Base-by-base conservation (phyloP, 2,797 vertebrate species). In the Sebastes goodei region DNA sequence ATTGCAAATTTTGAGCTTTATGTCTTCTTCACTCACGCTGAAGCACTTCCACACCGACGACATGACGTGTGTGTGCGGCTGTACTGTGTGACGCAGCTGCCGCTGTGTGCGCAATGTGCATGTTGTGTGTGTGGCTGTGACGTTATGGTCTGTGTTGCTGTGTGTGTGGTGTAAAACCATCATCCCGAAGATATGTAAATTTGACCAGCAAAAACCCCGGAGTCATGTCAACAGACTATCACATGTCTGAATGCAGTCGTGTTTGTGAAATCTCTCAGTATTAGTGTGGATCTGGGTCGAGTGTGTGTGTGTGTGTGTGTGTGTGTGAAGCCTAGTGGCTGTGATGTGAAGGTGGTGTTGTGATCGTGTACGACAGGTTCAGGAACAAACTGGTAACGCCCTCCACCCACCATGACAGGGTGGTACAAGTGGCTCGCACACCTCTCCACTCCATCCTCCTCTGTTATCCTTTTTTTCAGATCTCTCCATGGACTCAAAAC, bases 201-300 rank as follows among this genome's bases (percentile, higher is more conserved):
- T 49, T 49, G 42, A 49, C 42, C 42, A 49, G 42, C 42, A 49
- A 49, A 49, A 17, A 83, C 85, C 85, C 81, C 35, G 61, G 25
- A 89, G 88, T 84, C 73, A 79, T 74, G 80, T 83, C 83, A 72
- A 88, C 86, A 87, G 68, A 89, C 62, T 71, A 78, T 82, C 66
- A 82, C 80, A 82, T 80, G 74, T 81, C 82, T 81, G 62, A 80
- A 73, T 69, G 77, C 75, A 76, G 81, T 52, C 12, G 4, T 62
- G 65, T 86, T 83, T 73, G 81, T 81, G 69, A 84, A 85, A 73
- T 83, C 74, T 85, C 81, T 77, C 62, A 6, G 61, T 80, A 80
- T 87, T 78, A 25, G 17, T 63, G 71, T 68, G 76, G 74, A 86
- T 93, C 67, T 92, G 74, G 84, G 87, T 86, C 71, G 62, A 11